These are phyloP conservation scores for Anoncus sp. DNA, from an alignment of 2,888 invertebrate species.

Conservation along the genomic window DNA sequence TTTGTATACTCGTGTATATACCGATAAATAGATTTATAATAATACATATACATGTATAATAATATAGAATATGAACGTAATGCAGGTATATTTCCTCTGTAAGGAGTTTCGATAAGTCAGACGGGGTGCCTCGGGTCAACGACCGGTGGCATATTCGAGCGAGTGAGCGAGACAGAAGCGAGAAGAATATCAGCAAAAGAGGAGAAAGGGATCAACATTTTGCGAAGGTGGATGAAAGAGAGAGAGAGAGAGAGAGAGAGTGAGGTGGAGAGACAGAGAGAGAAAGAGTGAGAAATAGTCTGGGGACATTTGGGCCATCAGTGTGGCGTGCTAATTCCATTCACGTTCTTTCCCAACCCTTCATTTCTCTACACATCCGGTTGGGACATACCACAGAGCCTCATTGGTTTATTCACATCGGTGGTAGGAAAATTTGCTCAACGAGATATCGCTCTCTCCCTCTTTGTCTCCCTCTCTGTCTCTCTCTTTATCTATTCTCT, in stretches of 20 bases:
- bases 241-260: constrained; percentile 19
- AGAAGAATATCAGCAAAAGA: constrained; percentile 7
- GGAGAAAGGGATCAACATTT: constrained; percentile 31
- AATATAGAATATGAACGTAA: constrained; percentile 9
- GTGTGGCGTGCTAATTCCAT: constrained; percentile 54
- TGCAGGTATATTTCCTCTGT: constrained; percentile 27
- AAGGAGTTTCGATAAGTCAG: constrained; percentile 27
- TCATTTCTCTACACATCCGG: constrained; percentile 30
- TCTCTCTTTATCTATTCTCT: constrained; percentile 15
- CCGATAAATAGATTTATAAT: no score
- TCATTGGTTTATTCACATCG: constrained; percentile 38
- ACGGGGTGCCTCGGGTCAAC: constrained; percentile 15
- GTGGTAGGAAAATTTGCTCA: constrained; percentile 14
- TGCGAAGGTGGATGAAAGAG: constrained; percentile 1
- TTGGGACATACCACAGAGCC: constrained; percentile 46
- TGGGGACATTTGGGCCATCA: constrained; percentile 28
- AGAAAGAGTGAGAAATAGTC: constrained; percentile 7
- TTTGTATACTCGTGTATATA: background rate
- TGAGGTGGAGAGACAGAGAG: constrained; percentile 18
- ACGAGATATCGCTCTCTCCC: background rate
- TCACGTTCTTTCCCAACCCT: constrained; percentile 27
- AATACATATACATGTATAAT: no score
- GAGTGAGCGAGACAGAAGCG: constrained; percentile 9
- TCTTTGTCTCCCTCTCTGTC: background rate
- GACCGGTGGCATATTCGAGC: constrained; percentile 3